These are phyloP conservation scores for Maccullochella peelii DNA, from an alignment of 2,113 vertebrate genomes.

Conservation along the genomic window DNA sequence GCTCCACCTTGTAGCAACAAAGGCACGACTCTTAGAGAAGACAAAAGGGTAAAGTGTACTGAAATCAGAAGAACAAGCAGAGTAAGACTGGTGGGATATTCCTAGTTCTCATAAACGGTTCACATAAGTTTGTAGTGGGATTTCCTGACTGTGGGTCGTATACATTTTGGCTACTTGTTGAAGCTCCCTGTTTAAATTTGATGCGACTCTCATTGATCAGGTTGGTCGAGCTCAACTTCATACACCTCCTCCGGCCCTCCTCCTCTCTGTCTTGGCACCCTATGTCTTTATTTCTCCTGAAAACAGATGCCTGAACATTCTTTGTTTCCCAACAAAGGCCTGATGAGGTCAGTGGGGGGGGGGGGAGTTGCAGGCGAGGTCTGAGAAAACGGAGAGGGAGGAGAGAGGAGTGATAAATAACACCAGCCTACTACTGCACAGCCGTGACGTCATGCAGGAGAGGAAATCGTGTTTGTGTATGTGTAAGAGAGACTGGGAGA, in stretches of 20 bases:
- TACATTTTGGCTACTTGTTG: background rate
- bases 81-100: background rate
- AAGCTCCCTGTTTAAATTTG: constrained; percentile 4
- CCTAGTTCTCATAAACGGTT: background rate
- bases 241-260: constrained; percentile 36
- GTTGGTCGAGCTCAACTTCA: constrained; percentile 31
- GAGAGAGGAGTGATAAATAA: constrained; percentile 39
- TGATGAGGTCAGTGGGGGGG: constrained; percentile 75
- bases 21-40: constrained; percentile 37
- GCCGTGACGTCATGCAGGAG: constrained; percentile 50
- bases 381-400: constrained; percentile 62
- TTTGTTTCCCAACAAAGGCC: constrained; percentile 84
- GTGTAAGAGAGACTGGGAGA: no score
- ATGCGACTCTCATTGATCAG: constrained; percentile 34
- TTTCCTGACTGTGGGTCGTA: background rate
- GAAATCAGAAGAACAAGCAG: background rate
- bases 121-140: background rate
- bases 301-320: constrained; percentile 81
- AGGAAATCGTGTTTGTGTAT: constrained; percentile 9
- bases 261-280: constrained; percentile 51
- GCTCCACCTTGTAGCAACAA: constrained; percentile 78
- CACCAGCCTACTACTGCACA: constrained; percentile 24
- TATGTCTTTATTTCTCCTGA: constrained; percentile 78
- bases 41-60: constrained; percentile 40
- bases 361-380: constrained; percentile 55